These are phyloP conservation scores for Tetramorium bicarinatum DNA, from an alignment of 2,888 invertebrate species.

Conservation along the genomic window DNA sequence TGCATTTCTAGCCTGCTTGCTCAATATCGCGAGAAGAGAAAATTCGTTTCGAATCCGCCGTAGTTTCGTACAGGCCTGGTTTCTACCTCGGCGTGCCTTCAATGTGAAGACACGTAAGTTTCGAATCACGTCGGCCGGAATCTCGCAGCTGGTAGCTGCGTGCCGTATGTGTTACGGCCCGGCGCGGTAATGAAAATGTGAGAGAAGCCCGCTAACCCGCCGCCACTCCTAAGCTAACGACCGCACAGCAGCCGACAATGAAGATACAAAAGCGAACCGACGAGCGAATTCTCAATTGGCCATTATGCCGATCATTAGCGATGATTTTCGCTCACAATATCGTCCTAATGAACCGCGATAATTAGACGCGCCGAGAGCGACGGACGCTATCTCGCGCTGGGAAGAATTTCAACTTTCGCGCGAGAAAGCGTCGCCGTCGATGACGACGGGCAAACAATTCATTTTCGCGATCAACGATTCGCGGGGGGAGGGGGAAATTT, in stretches of 20 bases:
- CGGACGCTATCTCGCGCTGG: slow-evolving; percentile 24
- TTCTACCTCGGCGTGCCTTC: neutral
- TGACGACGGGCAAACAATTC: neutral
- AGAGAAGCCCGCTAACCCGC: slow-evolving; percentile 38
- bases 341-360: slow-evolving; percentile 54
- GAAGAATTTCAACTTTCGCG: slow-evolving; percentile 54
- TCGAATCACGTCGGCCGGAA: neutral
- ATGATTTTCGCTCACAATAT: slow-evolving; percentile 56
- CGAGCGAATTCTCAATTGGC: slow-evolving; percentile 48
- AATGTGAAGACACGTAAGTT: neutral
- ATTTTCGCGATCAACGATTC: slow-evolving; percentile 14
- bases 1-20: neutral
- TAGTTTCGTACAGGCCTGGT: neutral
- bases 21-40: neutral
- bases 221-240: slow-evolving; percentile 24
- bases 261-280: slow-evolving; percentile 44
- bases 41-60: slow-evolving; percentile 17
- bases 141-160: neutral
- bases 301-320: slow-evolving; percentile 54
- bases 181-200: slow-evolving; percentile 33
- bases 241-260: slow-evolving; percentile 33
- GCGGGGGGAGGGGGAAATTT: too few species aligned
- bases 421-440: slow-evolving; percentile 29
- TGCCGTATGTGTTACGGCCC: neutral
- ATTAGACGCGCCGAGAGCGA: slow-evolving; percentile 27